These are phyloP conservation scores for Phrynosoma platyrhinos DNA, from an alignment of 2,113 vertebrate species.

Conservation along the genomic window DNA sequence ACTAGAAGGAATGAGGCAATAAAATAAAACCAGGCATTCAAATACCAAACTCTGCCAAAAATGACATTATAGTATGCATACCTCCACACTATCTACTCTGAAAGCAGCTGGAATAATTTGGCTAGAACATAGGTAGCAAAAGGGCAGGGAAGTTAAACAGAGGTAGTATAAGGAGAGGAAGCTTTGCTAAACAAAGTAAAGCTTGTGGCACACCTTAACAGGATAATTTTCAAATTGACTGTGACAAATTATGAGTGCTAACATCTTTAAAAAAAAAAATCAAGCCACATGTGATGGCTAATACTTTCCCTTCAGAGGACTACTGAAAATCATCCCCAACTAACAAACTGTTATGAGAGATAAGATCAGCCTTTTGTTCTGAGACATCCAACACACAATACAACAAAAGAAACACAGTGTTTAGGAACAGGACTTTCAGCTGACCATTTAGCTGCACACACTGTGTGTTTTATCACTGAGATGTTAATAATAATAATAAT, in stretches of 20 bases:
- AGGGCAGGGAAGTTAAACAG: background rate
- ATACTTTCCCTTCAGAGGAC: background rate
- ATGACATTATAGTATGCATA: background rate
- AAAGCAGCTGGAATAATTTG: background rate
- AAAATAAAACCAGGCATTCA: background rate
- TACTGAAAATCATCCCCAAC: background rate
- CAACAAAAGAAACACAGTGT: too few relatives aligned
- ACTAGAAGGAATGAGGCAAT: background rate
- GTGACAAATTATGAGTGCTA: background rate
- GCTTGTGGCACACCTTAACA: background rate
- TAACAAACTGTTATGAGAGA: background rate
- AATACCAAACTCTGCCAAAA: background rate
- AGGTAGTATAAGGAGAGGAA: background rate
- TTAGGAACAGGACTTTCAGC: too few relatives aligned
- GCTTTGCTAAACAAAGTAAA: background rate
- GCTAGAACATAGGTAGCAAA: background rate
- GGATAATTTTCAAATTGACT: background rate
- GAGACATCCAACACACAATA: background rate
- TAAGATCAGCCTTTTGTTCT: background rate
- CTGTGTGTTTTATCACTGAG: background rate
- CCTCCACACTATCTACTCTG: background rate
- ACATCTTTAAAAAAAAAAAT: background rate
- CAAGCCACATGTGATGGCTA: background rate
- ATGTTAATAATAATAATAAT: background rate
- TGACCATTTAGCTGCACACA: background rate